Conservation (phyloP, 2,888 invertebrate genomes). For the Andrena flavipes region DNA sequence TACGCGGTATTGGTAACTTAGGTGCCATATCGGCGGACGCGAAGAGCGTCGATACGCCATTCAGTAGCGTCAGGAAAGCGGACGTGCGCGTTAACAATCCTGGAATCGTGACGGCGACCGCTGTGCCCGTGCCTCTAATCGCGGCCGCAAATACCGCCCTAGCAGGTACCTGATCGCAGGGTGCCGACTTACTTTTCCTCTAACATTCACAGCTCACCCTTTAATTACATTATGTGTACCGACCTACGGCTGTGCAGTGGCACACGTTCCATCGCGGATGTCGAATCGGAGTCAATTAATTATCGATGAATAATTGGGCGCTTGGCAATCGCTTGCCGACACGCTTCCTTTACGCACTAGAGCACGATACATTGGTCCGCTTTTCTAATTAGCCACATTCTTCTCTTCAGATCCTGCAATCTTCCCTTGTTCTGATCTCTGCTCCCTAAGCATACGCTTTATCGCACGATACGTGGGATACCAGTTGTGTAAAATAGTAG, state of each 20-base stretch:
- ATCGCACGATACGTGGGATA: background rate
- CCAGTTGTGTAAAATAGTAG: background rate
- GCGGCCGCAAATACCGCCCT: constrained; percentile 66
- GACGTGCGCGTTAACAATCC: constrained; percentile 73
- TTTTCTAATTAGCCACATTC: constrained; percentile 17
- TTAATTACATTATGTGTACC: background rate
- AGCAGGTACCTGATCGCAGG: constrained; percentile 66
- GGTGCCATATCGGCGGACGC: constrained; percentile 66
- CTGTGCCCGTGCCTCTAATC: constrained; percentile 62
- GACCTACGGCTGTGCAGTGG: background rate
- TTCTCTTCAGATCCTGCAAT: background rate
- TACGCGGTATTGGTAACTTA: constrained; percentile 74
- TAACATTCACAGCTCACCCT: background rate
- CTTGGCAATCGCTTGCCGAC: constrained; percentile 46
- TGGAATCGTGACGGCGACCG: constrained; percentile 67
- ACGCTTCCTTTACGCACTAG: constrained; percentile 31
- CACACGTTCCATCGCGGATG: background rate
- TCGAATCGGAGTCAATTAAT: background rate
- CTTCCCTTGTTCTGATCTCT: background rate
- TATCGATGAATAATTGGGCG: constrained; percentile 1
- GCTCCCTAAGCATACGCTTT: background rate
- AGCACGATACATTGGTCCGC: constrained; percentile 20
- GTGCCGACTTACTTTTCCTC: constrained; percentile 30
- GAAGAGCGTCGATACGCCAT: constrained; percentile 69
- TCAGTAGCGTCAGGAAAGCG: constrained; percentile 72